Evolutionary conservation across 2,888 invertebrate genomes (phyloP), one percentile per base, ranked within the genome.

Genomic region (Oligia strigilis): DNA sequence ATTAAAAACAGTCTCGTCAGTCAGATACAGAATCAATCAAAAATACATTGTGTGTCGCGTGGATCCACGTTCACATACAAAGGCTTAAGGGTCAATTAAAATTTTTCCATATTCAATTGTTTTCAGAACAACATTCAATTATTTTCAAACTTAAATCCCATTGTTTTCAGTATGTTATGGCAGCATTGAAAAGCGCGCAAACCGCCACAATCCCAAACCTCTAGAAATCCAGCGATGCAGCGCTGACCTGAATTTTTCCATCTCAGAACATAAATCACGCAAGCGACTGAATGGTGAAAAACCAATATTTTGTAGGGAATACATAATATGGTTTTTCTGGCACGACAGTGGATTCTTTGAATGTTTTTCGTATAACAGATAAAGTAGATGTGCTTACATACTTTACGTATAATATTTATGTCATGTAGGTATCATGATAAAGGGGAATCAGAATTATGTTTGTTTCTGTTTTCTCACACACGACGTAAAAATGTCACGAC

Each of bases 231-330:
- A 77, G 81, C 81, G 66, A 4, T 84, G 84, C 72, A 81, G 79
- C 66, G 73, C 52, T 80, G 80, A 83, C 77, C 86, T 73, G 40
- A 80, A 83, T 87, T 77, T 85, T 86, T 77, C 80, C 86, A 52
- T 80, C 80, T 72, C 73, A 43, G 55, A 77, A 77, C 65, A 83
- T 88, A 83, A 87, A 88, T 87, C 88, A 80, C 80, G 66, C 73
- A 73, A 82, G 76, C 76, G 75, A 65, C 73, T 83, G 83, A 83
- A 78, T 80, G 77, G 83, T 77, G 78, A 82, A 87, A 88, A 75
- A 83, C 83, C 78, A 87, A 83, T 86, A 87, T 87, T 88, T 87
- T 75, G 80, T 80, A 46, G 58, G 58, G 64, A 76, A 80, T 80
- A 78, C 76, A 70, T 78, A 80, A 72, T 80, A 78, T 71, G 72